phyloP scores from a whole-genome alignment of 1,140 invertebrate genomes.

The Drosophila prosaltans region DNA sequence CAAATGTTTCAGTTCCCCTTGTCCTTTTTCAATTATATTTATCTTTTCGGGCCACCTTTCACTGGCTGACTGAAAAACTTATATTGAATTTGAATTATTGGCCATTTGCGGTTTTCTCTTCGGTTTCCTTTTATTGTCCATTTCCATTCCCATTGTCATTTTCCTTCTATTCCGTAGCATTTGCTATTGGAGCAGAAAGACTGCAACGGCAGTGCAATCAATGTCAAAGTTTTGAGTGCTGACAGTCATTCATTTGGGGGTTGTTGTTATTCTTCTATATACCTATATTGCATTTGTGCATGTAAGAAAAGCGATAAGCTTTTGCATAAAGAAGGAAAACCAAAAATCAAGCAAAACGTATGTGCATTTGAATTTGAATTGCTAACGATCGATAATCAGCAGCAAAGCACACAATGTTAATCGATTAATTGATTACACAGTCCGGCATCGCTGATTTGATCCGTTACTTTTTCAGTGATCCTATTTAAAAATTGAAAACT shows the following conservation, averaged over 20 bases:
- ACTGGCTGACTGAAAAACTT: constrained; percentile 34
- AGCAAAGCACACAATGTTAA: background rate
- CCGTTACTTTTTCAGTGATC: background rate
- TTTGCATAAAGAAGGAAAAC: background rate
- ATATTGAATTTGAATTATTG: constrained; percentile 51
- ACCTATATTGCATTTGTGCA: constrained; percentile 1
- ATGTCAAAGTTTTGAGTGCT: constrained; percentile 55
- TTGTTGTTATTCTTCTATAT: constrained; percentile 16
- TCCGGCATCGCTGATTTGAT: background rate
- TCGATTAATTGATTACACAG: background rate
- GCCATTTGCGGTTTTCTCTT: constrained; percentile 35
- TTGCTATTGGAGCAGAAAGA: constrained; percentile 21
- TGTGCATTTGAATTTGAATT: constrained; percentile 1
- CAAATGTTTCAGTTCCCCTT: constrained; percentile 4
- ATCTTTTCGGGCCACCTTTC: constrained; percentile 34
- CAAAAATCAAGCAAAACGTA: background rate
- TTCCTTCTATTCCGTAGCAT: constrained; percentile 4
- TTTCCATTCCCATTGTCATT: constrained; percentile 5
- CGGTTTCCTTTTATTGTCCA: constrained; percentile 5
- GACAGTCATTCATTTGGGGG: constrained; percentile 8
- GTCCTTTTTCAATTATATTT: constrained; percentile 16
- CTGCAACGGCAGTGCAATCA: constrained; percentile 39
- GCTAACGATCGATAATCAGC: background rate
- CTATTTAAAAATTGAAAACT: too few species aligned
- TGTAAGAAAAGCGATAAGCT: background rate